phyloP scores from a whole-genome alignment of 2,797 vertebrate species.

The Siniperca undulata region DNA sequence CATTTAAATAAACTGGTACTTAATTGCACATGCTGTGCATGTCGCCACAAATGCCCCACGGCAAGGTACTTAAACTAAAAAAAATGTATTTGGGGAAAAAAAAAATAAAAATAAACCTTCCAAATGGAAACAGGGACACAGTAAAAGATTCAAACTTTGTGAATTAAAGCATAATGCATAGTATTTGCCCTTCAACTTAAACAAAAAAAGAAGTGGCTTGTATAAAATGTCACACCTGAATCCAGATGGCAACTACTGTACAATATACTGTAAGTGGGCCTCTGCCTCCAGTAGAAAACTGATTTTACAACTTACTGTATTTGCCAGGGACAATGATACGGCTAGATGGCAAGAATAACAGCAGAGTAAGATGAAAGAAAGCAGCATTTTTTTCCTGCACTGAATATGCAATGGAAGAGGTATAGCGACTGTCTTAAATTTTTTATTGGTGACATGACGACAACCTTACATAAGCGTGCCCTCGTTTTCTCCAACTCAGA shows the following conservation, averaged over 20 bases:
- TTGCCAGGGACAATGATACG: constrained; percentile 7
- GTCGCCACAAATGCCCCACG: neutral
- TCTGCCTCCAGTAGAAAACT: constrained; percentile 22
- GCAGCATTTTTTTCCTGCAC: constrained; percentile 46
- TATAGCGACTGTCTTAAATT: constrained; percentile 73
- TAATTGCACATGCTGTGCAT: constrained; percentile 8
- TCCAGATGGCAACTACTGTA: neutral
- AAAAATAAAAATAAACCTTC: neutral
- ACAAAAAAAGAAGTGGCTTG: neutral
- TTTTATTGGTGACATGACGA: constrained; percentile 75
- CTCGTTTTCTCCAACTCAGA: constrained; percentile 72
- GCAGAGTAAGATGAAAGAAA: constrained; percentile 32
- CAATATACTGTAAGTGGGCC: constrained; percentile 10
- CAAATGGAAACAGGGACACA: neutral
- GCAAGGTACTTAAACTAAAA: neutral
- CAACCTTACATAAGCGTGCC: constrained; percentile 80
- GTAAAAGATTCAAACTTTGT: neutral
- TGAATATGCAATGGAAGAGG: constrained; percentile 68
- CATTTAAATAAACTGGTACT: constrained; percentile 27
- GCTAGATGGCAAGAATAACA: constrained; percentile 32
- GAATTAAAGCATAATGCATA: neutral
- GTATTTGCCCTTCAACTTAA: neutral
- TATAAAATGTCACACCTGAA: constrained; percentile 8
- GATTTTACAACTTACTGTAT: constrained; percentile 33
- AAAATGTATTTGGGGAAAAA: neutral